Conservation (phyloP, 2,797 vertebrate species). For the Megalops cyprinoides region DNA sequence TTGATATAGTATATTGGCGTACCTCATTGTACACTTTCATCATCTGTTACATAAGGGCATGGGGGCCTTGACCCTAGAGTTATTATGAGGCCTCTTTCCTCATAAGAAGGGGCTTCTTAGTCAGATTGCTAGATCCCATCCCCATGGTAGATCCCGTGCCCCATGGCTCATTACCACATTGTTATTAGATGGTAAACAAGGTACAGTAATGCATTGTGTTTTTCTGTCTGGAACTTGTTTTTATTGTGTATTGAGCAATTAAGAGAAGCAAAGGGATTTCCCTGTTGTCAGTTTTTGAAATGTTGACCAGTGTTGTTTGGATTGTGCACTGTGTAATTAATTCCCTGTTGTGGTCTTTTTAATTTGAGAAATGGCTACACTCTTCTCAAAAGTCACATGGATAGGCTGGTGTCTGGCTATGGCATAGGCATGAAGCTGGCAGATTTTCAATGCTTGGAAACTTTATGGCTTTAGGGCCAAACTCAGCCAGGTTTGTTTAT, state of each 20-base stretch:
- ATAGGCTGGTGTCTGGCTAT: background rate
- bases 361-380: background rate
- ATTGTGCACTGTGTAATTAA: slow-evolving; percentile 1
- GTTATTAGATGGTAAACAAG: slow-evolving; percentile 16
- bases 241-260: background rate
- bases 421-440: background rate
- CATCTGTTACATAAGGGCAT: background rate
- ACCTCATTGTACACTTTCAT: background rate
- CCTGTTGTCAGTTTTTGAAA: background rate
- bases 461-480: background rate
- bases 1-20: too few species aligned
- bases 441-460: background rate
- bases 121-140: too few species aligned
- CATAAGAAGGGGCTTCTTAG: slow-evolving; percentile 10
- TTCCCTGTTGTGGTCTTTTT: background rate
- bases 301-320: background rate
- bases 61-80: background rate
- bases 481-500: background rate
- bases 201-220: background rate
- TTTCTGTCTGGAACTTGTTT: background rate
- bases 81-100: slow-evolving; percentile 30
- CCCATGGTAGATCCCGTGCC: background rate
- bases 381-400: too few species aligned
- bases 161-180: slow-evolving; percentile 33
- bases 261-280: background rate